Conservation (phyloP, 1,140 invertebrate species). For the Aphelenchoides fujianensis region DNA sequence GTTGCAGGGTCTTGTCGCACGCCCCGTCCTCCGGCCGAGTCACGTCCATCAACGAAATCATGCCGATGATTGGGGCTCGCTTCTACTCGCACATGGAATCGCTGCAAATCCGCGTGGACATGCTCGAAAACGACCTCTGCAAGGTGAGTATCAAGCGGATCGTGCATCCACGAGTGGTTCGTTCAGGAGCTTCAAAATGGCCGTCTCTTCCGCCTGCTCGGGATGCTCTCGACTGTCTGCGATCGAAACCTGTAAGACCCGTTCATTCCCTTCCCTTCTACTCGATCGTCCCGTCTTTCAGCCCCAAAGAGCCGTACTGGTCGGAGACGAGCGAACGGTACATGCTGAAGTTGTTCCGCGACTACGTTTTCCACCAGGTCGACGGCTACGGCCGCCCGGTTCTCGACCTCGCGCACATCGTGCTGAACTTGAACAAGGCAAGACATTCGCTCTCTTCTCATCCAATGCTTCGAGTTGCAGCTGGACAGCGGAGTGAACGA, state of each 20-base stretch:
- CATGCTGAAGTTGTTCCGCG: slow-evolving; percentile 93
- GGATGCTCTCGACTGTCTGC: slow-evolving; percentile 84
- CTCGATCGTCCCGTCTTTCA: slow-evolving; percentile 62
- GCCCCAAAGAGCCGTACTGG: slow-evolving; percentile 88
- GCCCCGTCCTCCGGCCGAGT: slow-evolving; percentile 70
- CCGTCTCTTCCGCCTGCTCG: slow-evolving; percentile 79
- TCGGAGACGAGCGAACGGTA: slow-evolving; percentile 94
- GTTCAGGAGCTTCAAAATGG: slow-evolving; percentile 86
- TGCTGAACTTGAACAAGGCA: slow-evolving; percentile 88
- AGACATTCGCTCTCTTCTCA: slow-evolving; percentile 64
- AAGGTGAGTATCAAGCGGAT: slow-evolving; percentile 65
- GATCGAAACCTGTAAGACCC: slow-evolving; percentile 80
- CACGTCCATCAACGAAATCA: slow-evolving; percentile 85
- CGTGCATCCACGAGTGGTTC: no score
- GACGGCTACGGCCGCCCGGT: slow-evolving; percentile 86
- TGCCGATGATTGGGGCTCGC: slow-evolving; percentile 97
- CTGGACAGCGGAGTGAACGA: slow-evolving; percentile 76
- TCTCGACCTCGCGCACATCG: slow-evolving; percentile 90
- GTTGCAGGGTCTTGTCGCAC: slow-evolving; percentile 43
- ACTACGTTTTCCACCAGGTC: slow-evolving; percentile 90
- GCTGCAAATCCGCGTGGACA: slow-evolving; percentile 78
- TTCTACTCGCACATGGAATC: slow-evolving; percentile 91
- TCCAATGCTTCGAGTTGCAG: slow-evolving; percentile 54
- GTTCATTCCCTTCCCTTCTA: slow-evolving; percentile 41
- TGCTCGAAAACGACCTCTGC: slow-evolving; percentile 81